phyloP scores from a whole-genome alignment of 2,797 vertebrate species.

The Myotis myotis region DNA sequence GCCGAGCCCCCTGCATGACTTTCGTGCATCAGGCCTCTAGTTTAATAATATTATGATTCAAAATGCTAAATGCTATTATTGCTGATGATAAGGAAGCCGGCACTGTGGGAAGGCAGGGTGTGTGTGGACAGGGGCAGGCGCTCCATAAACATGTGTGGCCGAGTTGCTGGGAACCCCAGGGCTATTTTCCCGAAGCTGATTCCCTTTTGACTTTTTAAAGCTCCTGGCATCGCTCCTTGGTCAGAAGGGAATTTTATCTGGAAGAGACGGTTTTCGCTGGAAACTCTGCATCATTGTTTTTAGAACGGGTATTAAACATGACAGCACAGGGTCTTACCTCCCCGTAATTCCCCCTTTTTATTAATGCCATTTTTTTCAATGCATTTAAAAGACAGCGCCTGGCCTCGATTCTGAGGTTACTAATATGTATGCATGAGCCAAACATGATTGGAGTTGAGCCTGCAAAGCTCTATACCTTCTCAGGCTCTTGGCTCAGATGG shows the following conservation, averaged over 20 bases:
- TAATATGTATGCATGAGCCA: constrained; percentile 75
- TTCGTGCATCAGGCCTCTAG: too few species aligned
- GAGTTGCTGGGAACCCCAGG: neutral
- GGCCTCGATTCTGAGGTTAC: constrained; percentile 70
- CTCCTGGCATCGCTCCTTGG: constrained; percentile 43
- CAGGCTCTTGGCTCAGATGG: constrained; percentile 35
- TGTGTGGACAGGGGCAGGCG: neutral
- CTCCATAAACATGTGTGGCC: neutral
- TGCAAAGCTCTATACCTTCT: constrained; percentile 10
- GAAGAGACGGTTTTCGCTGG: constrained; percentile 65
- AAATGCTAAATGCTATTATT: neutral
- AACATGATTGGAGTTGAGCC: constrained; percentile 37
- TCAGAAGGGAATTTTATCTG: constrained; percentile 65
- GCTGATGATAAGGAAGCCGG: neutral
- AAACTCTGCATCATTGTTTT: constrained; percentile 72
- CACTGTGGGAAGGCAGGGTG: neutral
- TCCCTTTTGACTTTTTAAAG: constrained; percentile 72
- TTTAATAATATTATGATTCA: neutral
- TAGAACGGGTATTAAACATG: constrained; percentile 69
- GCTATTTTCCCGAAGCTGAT: constrained; percentile 44
- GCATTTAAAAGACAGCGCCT: constrained; percentile 66
- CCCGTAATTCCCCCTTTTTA: constrained; percentile 67
- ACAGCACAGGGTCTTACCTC: constrained; percentile 73
- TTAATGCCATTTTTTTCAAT: constrained; percentile 62
- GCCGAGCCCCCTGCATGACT: too few species aligned